Base-by-base conservation (phyloP, 1,140 invertebrate species). In the Drosophila guanche region DNA sequence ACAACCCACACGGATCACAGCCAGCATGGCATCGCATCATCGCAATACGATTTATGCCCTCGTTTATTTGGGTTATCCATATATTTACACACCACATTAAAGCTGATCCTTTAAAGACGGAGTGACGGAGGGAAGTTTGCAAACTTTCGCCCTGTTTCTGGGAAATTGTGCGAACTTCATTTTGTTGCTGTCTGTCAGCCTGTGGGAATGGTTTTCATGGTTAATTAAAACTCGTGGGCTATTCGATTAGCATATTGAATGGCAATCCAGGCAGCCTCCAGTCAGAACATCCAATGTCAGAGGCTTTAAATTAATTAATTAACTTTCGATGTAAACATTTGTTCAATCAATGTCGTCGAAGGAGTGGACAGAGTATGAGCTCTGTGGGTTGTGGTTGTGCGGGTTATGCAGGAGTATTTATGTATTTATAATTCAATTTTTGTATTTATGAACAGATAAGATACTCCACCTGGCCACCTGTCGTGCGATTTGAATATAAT, bases 231-330 rank as follows among this genome's bases (percentile, higher is more conserved):
- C 47, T 47, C 42, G 40, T 29, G 37, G 20, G 37, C n/a, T 23
- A 59, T 65, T 79, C 81, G 50, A 75, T 83, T 84, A 75, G 50
- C 75, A 79, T 71, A 62, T 66, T 62, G 55, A 61, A 33, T 72
- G 69, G 45, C 27, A 54, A 71, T 45, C 42, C 12, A 41, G 12
- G 23, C 2, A 22, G 23, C 57, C 55, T n/a, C 45, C 16, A 7
- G 43, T 59, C 50, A 37, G 25, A 41, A 29, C 10, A 37, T 7
- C 52, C 43, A 40, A 25, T 43, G 54, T 68, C 59, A 51, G 45
- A 23, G 29, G 56, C 51, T 75, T 84, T 52, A 76, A 85, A 69
- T 76, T 58, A 84, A 76, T 84, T 85, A 80, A 80, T 85, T 80
- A 65, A 68, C 46, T 75, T 67, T 63, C 37, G 42, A 60, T 75